Base-by-base conservation (phyloP, 2,888 invertebrate genomes). In the Athalia rosae region DNA sequence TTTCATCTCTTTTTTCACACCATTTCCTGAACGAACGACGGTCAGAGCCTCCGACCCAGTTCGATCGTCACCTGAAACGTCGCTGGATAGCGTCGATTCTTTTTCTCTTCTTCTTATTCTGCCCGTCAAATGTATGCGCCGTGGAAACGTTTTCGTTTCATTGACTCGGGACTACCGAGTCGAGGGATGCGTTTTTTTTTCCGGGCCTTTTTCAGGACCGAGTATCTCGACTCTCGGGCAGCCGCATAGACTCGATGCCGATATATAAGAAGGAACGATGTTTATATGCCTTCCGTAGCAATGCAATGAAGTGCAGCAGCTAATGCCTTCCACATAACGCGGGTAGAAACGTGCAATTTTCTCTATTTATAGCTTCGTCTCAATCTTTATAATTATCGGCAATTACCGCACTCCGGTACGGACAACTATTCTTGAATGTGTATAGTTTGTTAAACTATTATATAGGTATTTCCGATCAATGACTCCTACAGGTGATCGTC, bases 311-410 rank as follows among this genome's bases (percentile, higher is more conserved):
- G 28, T 28, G 28, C 28, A 28, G 28, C 28, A 28, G 28, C 28
- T 28, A 28, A 28, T 28, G 28, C 28, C 28, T 28, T 28, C 28
- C 28, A 28, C 28, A 28, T 28, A 28, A 28, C 28, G 28, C 50
- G 67, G 67, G 48, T 50, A 67, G 11, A 67, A 67, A 67, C 67
- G 53, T 67, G 53, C 67, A 67, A 67, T 67, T 53, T 67, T 48
- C 48, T 67, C 50, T 67, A 50, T 53, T 67, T 53, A 67, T 67
- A 67, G 28, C 15, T 28, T 7, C n/a, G 11, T 15, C 15, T 66
- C 13, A 48, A 66, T 66, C 66, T 45, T 66, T 66, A 66, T 66
- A 66, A 66, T 66, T 66, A 66, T 66, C n/a, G 47, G 66, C 48
- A 13, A 66, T 66, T 66, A 66, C 48, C 15, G 13, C 66, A 28